Evolutionary conservation across 2,888 invertebrate genomes (phyloP), one percentile per base, ranked within the genome.

Genomic region (Drosophila borborema): DNA sequence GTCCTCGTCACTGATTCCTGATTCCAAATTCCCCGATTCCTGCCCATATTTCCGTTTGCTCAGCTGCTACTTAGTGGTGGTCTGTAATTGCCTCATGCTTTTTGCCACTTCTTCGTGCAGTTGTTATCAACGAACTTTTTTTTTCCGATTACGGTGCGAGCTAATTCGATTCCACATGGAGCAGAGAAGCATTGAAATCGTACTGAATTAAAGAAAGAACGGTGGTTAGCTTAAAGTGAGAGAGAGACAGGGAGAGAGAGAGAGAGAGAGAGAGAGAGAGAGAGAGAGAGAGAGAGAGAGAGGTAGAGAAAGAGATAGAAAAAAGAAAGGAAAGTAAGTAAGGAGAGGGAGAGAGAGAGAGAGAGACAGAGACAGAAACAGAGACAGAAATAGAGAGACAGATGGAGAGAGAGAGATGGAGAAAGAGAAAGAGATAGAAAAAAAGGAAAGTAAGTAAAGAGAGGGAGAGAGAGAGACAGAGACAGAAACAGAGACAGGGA

Each of bases 1-100:
- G 63, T 77, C 74, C 66, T 63, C 56, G 7, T 65, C 65, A 56
- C 43, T 46, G 54, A 58, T 54, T 64, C 46, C 68, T 43, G 38
- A 62, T 43, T 59, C 59, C 67, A 62, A 46, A 60, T 60, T 60
- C 59, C 45, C 56, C 23, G 58, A 60, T 74, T 56, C 43, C 75
- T 60, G 75, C 63, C 59, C 55, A 64, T 68, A 46, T 60, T 75
- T 74, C 75, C 79, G 64, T 46, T 63, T 68, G 28, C 28, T 36
- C 58, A n/a, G 23, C 7, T 12, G n/a, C 43, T 20, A 31, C 40
- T 23, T 36, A 36, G 12, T 31, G 68, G 14, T 31, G 68, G 43
- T 18, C 48, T 43, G 41, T 18, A 60, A 60, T 48, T 23, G 60
- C 46, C 56, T 18, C 28, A 20, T 9, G 10, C 7, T 49, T 60